Evolutionary conservation across 2,797 vertebrate genomes (phyloP).

Genomic region (Pangasius djambal): DNA sequence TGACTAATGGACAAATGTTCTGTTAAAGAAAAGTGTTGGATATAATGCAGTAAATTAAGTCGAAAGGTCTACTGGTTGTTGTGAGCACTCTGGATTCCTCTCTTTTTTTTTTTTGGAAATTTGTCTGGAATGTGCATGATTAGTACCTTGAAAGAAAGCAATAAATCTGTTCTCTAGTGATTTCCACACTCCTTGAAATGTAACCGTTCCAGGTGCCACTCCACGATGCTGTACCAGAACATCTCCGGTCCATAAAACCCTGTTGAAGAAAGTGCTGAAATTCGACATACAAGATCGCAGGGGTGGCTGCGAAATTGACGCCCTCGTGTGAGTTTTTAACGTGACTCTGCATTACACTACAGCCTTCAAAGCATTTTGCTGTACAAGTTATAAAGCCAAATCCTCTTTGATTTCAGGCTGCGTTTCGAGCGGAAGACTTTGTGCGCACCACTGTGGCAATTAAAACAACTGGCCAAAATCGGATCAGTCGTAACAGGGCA

Average conservation of each 20-base stretch:
- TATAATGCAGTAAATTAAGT: neutral
- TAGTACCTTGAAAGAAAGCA: too few relatives aligned
- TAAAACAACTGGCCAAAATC: fast-evolving
- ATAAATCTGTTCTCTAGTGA: neutral
- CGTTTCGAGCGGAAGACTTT: neutral
- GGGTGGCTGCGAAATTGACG: constrained; percentile 44
- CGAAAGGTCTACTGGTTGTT: neutral
- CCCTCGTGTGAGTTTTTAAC: constrained; percentile 53
- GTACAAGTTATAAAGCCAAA: neutral
- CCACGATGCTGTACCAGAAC: constrained; percentile 48
- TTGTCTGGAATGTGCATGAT: neutral
- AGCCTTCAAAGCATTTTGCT: neutral
- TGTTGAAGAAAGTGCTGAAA: neutral
- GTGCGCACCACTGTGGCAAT: constrained; percentile 4
- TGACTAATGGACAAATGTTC: neutral
- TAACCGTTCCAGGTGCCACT: constrained; percentile 28
- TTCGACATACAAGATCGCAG: constrained; percentile 7
- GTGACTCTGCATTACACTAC: neutral
- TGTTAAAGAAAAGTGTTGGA: neutral
- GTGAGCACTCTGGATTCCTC: neutral
- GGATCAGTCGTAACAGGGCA: fast-evolving
- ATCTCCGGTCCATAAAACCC: fast-evolving
- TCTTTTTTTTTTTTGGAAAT: neutral
- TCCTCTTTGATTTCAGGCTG: constrained; percentile 43
- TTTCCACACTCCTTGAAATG: neutral